Percentiles rank a stretch among this genome's conserved stretches.
These are phyloP conservation scores for Sminthopsis crassicaudata DNA, from an alignment of 2,113 vertebrate species.

Conservation along the genomic window DNA sequence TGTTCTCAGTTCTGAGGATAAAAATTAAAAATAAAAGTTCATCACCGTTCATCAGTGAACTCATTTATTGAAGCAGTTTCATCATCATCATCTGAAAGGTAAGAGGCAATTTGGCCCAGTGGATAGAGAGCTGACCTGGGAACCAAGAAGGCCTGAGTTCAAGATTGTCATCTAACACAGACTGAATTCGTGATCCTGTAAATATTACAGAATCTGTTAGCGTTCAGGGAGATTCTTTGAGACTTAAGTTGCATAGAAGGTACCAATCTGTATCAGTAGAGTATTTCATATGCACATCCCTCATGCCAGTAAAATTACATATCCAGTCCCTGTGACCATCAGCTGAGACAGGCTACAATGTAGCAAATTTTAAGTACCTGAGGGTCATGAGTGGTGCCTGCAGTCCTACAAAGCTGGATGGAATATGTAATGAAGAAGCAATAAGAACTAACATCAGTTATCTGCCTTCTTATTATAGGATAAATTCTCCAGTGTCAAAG, in stretches of 20 bases:
- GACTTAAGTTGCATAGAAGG: neutral
- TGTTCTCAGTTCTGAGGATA: constrained; percentile 36
- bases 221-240: neutral
- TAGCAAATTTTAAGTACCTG: neutral
- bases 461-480: constrained; percentile 25
- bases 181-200: neutral
- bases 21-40: constrained; percentile 42
- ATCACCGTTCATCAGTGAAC: constrained; percentile 9
- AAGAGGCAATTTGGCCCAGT: neutral
- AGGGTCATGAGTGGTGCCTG: neutral
- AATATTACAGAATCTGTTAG: neutral
- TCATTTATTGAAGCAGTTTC: constrained; percentile 15
- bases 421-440: neutral
- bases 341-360: neutral
- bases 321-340: neutral
- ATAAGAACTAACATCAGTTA: neutral
- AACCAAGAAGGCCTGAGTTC: neutral
- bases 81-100: constrained; percentile 4
- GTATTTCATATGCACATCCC: neutral
- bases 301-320: neutral
- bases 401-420: constrained; percentile 46
- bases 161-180: neutral
- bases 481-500: constrained; percentile 40
- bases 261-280: neutral
- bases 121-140: neutral